phyloP scores from a whole-genome alignment of 2,113 vertebrate genomes.

The Mormoops blainvillei region DNA sequence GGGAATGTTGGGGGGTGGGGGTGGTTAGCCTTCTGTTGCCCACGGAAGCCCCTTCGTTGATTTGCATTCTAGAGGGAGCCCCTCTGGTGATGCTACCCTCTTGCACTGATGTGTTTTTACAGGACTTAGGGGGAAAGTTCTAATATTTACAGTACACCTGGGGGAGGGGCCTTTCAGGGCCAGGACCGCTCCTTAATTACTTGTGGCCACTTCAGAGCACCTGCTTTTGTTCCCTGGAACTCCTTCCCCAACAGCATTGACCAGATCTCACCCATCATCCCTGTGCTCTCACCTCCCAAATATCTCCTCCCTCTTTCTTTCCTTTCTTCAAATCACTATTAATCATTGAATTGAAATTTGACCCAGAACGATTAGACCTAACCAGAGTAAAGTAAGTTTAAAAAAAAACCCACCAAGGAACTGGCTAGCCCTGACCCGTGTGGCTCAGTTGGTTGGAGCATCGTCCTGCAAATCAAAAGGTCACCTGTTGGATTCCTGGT shows the following conservation, averaged over 20 bases:
- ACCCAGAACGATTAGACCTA: neutral
- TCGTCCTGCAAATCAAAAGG: no score
- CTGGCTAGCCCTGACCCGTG: no score
- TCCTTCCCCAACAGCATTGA: neutral
- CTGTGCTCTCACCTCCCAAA: neutral
- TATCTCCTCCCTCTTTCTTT: neutral
- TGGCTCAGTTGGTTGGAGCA: no score
- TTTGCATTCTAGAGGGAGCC: neutral
- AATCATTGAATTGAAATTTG: neutral
- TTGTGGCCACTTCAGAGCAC: neutral
- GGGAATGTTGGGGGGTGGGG: neutral
- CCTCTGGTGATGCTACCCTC: neutral
- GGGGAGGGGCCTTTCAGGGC: neutral
- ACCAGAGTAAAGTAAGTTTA: neutral
- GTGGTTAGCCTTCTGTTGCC: neutral
- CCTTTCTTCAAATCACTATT: neutral
- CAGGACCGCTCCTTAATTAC: neutral
- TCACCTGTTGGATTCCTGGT: no score
- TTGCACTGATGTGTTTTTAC: neutral
- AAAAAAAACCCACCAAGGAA: no score
- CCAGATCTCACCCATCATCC: neutral
- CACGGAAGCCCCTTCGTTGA: neutral
- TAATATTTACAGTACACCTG: neutral
- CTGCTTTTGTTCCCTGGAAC: neutral
- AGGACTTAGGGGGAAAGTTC: neutral